Base-by-base conservation (phyloP, 2,797 vertebrate species). In the Crax fasciolata region DNA sequence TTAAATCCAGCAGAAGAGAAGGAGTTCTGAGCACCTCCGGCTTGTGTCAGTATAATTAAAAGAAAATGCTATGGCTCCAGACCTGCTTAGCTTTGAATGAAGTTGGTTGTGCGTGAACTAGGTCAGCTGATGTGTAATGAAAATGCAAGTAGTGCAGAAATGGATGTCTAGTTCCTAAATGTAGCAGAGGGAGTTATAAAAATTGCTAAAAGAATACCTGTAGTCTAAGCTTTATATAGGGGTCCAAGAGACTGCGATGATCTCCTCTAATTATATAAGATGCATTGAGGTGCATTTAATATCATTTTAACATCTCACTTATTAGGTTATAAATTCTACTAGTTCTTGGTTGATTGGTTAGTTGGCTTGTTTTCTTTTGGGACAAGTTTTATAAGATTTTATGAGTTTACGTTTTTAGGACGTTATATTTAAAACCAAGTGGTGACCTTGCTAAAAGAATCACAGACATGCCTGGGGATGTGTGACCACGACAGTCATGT, bases 1-100 rank as follows among this genome's bases (percentile, higher is more conserved):
- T 87, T 90, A 91, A 65, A 92, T 90, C 75, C 77, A 65, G 38
- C 30, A 78, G 65, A 67, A 93, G 61, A 85, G 75, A 75, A 67
- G 13, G 39, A 84, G 35, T 87, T 63, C 51, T 59, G 86, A 87
- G 43, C 32, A 72, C 74, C 54, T 83, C 39, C 10, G 41, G 23
- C 71, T 81, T 95, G 70, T 89, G 63, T 88, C 85, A 77, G 62
- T 39, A 83, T 67, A 61, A 88, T 81, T 85, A 77, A 92, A 92
- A 85, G 32, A 88, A 87, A 95, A 90, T 85, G 35, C 4, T 72
- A 13, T 78, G 83, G 38, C 61, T 95, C 16, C 68, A 94, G 65
- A 84, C 52, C 75, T 79, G 51, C n/a, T 89, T 88, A 91, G 63
- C 58, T 92, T 80, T 70, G 54, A 79, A 51, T 84, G 32, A 89